Conservation (phyloP, 2,797 vertebrate species). For the Adelosebastes latens region DNA sequence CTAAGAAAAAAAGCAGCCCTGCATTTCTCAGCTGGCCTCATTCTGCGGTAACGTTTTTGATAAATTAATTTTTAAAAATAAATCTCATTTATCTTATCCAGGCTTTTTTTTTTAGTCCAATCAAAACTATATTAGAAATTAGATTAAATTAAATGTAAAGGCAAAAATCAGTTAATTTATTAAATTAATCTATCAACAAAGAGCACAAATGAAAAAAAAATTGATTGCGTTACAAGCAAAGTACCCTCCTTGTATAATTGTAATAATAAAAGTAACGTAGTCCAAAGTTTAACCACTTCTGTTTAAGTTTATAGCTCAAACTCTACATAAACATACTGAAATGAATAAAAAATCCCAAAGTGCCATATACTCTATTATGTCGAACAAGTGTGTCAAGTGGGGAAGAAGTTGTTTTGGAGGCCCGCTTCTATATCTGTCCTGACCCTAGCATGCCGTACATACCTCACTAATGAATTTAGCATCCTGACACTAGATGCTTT, state of each 20-base stretch:
- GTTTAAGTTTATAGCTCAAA: background rate
- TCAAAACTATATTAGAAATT: conserved; percentile 13
- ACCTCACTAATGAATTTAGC: conserved; percentile 83
- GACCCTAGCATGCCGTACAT: conserved; percentile 75
- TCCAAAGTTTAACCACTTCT: background rate
- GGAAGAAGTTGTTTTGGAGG: conserved; percentile 72
- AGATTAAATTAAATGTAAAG: background rate
- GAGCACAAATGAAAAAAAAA: background rate
- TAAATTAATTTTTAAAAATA: conserved; percentile 26
- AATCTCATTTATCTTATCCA: background rate
- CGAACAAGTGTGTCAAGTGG: conserved; percentile 56
- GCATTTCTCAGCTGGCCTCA: conserved; percentile 18
- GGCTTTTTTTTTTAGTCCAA: background rate
- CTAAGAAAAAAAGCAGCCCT: background rate
- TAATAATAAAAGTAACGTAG: background rate
- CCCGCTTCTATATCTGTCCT: conserved; percentile 79
- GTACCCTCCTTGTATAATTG: background rate
- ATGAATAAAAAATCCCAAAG: conserved; percentile 7
- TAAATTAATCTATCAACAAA: conserved; percentile 9
- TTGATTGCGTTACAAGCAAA: too few species aligned
- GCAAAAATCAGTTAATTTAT: background rate
- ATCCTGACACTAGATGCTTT: conserved; percentile 82
- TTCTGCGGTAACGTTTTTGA: conserved; percentile 23
- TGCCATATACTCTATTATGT: conserved; percentile 39
- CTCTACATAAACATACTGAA: background rate